phyloP scores from a whole-genome alignment of 2,113 vertebrate species.

The Clarias gariepinus region DNA sequence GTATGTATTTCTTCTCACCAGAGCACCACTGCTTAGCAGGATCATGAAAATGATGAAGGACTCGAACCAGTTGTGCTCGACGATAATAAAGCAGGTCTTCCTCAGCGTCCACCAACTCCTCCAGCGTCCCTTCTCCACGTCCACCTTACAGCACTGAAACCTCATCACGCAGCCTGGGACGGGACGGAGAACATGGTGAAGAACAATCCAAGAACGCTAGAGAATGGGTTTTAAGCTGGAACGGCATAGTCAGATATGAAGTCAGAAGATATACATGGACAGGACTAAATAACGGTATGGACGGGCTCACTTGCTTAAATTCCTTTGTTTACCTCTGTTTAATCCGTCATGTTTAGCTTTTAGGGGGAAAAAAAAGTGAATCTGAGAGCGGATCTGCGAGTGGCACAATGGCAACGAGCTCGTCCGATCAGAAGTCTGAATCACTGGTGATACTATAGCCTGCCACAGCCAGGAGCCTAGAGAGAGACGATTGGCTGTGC shows the following conservation, averaged over 20 bases:
- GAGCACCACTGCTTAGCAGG: constrained; percentile 95
- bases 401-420: too few species aligned
- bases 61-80: constrained; percentile 99
- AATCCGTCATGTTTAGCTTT: too few species aligned
- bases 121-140: constrained; percentile 80
- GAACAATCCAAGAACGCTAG: not conserved
- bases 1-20: constrained; percentile 77
- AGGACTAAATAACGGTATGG: not conserved
- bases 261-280: not conserved
- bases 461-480: too few species aligned
- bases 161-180: constrained; percentile 85
- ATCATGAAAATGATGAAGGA: constrained; percentile 99
- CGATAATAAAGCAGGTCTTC: constrained; percentile 96
- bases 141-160: constrained; percentile 93
- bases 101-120: constrained; percentile 95
- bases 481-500: too few species aligned
- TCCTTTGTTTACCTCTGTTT: not conserved
- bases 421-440: too few species aligned
- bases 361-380: too few species aligned
- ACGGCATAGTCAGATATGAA: not conserved
- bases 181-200: not conserved
- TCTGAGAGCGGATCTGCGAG: too few species aligned
- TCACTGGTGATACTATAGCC: too few species aligned
- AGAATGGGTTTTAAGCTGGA: not conserved
- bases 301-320: not conserved